Evolutionary conservation across 2,888 invertebrate genomes (phyloP), one percentile per base, ranked within the genome.

Genomic region (Rhorus exstirpatorius): DNA sequence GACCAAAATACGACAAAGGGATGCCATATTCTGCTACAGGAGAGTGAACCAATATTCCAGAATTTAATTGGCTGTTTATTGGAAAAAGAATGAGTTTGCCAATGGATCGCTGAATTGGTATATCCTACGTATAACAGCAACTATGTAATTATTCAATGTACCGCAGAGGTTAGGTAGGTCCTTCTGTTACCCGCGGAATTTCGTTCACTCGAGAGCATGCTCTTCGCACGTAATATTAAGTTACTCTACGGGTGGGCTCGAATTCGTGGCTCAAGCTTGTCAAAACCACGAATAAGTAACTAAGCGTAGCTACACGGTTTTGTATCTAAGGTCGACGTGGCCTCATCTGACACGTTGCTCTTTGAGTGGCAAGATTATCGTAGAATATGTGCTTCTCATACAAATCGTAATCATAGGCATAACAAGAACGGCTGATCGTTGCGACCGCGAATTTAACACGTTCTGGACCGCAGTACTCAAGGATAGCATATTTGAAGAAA

Each of bases 281-380:
- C 88, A 86, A 87, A 89, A 87, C 87, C 89, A 85, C 89, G 86
- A 88, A 87, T 86, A 86, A 85, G 83, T 86, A 87, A 86, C 67
- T 61, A n/a, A 46, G 85, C 85, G 83, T 68, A 76, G 76, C 83
- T 81, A 81, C 79, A 77, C 81, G 80, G 77, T 44, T 70, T 58
- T 79, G 58, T 85, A 79, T 79, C 84, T 70, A 68, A 58, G 80
- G 84, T 79, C 84, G 79, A 80, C 80, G 81, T 67, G 84, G 81
- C 83, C 79, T 75, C 70, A 83, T 86, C 85, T 84, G 87, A 86
- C 81, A 85, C 88, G 87, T 80, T 86, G 88, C 81, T 87, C 85
- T 83, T 83, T 35, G 19, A 35, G 44, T 44, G 61, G 24, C 19
- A 51, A 21, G 21, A 51, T 58, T 44, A 26, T 21, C 60, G 31